These are phyloP conservation scores for Talpa occidentalis DNA, from an alignment of 2,113 vertebrate genomes.

Conservation along the genomic window DNA sequence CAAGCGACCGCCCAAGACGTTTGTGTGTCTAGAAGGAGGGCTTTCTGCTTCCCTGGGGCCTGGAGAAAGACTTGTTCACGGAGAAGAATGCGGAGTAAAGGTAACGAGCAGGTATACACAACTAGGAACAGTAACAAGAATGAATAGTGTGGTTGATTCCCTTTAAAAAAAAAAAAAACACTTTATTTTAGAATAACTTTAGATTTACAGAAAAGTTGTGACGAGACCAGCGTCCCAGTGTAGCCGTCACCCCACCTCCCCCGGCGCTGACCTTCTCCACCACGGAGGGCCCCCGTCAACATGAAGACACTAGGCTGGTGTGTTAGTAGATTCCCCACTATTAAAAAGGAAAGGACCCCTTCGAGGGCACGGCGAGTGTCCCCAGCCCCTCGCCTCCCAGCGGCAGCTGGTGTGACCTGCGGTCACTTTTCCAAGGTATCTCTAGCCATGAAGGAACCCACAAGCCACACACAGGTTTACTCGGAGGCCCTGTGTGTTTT, in stretches of 20 bases:
- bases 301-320: rapidly evolving
- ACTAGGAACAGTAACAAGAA: not conserved
- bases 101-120: not conserved
- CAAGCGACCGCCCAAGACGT: not conserved
- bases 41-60: not conserved
- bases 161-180: not conserved
- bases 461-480: rapidly evolving
- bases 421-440: no score
- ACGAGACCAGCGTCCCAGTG: rapidly evolving
- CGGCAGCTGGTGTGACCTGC: not conserved
- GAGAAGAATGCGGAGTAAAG: not conserved
- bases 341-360: no score
- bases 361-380: no score
- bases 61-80: not conserved
- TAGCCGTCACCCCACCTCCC: rapidly evolving
- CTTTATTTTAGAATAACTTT: not conserved
- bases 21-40: no score
- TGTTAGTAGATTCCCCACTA: not conserved
- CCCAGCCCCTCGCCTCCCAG: not conserved
- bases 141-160: no score
- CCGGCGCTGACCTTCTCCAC: rapidly evolving
- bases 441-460: rapidly evolving
- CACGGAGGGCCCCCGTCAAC: not conserved
- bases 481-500: not conserved
- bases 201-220: not conserved